A percentile compares a stretch with the other conserved stretches of the same genome.
Conservation (phyloP, 2,888 invertebrate species). For the Cephus runcator region DNA sequence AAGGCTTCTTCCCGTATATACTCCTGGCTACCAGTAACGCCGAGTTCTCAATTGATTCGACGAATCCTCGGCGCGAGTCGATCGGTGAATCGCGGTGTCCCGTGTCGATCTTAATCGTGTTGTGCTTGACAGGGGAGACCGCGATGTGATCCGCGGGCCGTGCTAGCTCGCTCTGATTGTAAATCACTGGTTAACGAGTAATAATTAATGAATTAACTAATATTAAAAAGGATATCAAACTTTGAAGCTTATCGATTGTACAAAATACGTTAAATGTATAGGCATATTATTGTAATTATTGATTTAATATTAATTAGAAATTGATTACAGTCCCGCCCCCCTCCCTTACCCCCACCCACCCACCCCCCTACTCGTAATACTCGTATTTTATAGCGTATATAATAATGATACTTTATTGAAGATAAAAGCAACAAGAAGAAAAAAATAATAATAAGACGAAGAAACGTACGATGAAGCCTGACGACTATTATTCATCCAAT, state of each 20-base stretch:
- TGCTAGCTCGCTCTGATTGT: conserved; percentile 21
- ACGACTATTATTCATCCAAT: conserved; percentile 22
- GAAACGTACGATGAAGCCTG: conserved; percentile 7
- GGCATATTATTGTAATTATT: conserved; percentile 44
- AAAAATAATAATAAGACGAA: conserved; percentile 17
- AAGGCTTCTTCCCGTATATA: background rate
- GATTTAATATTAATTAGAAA: conserved; percentile 44
- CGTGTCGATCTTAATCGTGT: conserved; percentile 26
- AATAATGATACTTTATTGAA: conserved; percentile 23
- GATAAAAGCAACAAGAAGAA: conserved; percentile 16
- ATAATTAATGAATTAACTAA: conserved; percentile 32
- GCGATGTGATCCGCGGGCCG: conserved; percentile 24
- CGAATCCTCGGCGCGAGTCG: background rate
- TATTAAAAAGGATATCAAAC: conserved; percentile 43
- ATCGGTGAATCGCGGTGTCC: conserved; percentile 26
- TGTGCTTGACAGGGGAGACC: conserved; percentile 40
- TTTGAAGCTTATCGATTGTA: conserved; percentile 58
- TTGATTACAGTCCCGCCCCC: conserved; percentile 27
- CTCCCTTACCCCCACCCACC: no score
- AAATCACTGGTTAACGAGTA: conserved; percentile 30
- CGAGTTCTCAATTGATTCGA: background rate
- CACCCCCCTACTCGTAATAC: conserved; percentile 41
- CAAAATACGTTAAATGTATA: conserved; percentile 59
- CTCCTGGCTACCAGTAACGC: background rate
- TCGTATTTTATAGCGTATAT: conserved; percentile 50